phyloP scores from a whole-genome alignment of 2,797 vertebrate genomes.

The Oophaga sylvatica region DNA sequence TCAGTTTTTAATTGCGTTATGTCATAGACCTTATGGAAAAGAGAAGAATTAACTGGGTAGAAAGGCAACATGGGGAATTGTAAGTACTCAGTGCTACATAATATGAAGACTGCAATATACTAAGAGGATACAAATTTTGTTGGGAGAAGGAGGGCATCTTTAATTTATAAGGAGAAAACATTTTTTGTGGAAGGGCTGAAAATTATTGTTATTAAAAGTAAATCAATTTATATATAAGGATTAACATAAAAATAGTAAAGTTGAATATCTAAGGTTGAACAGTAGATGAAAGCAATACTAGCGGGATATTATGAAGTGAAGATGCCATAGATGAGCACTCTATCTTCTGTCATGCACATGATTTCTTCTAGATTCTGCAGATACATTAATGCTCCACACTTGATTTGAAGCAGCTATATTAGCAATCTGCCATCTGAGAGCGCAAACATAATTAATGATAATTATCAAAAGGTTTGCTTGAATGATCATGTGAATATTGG shows the following conservation, averaged over 20 bases:
- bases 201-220: background rate
- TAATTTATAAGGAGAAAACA: too few species aligned
- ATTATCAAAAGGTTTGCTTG: constrained; percentile 31
- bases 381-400: constrained; percentile 31
- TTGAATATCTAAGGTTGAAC: background rate
- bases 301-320: background rate
- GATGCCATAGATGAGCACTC: constrained; percentile 9
- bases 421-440: constrained; percentile 19
- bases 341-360: constrained; percentile 1
- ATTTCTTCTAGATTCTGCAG: constrained; percentile 2
- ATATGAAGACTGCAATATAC: too few species aligned
- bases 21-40: too few species aligned
- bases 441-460: constrained; percentile 39
- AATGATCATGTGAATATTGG: constrained; percentile 3
- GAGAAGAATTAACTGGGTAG: too few species aligned
- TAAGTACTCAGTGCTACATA: too few species aligned
- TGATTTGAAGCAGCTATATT: constrained; percentile 32
- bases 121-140: too few species aligned
- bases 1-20: too few species aligned
- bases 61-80: too few species aligned
- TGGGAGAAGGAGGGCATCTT: too few species aligned
- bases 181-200: too few species aligned
- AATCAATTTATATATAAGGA: background rate
- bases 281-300: background rate
- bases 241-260: background rate